phyloP scores from a whole-genome alignment of 2,888 invertebrate genomes.

The Petrolisthes cinctipes region DNA sequence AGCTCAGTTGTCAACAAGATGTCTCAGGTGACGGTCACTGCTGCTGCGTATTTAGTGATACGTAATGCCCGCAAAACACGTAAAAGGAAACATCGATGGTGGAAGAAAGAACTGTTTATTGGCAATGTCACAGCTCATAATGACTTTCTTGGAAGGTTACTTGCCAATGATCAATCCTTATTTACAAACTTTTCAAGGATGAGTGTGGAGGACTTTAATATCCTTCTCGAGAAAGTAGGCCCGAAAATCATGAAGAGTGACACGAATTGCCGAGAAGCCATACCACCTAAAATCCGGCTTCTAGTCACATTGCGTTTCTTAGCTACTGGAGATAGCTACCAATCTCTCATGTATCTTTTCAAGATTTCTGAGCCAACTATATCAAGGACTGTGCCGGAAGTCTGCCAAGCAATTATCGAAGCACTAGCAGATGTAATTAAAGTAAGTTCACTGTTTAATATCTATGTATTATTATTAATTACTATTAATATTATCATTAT shows the following conservation, averaged over 20 bases:
- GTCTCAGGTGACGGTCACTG: no score
- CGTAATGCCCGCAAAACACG: no score
- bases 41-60: no score
- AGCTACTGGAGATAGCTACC: slow-evolving; percentile 16
- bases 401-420: no score
- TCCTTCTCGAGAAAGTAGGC: no score
- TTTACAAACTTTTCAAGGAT: slow-evolving; percentile 23
- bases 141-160: slow-evolving; percentile 10
- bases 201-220: no score
- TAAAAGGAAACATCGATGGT: neutral
- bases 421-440: no score
- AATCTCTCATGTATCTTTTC: slow-evolving; percentile 15
- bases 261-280: slow-evolving; percentile 5
- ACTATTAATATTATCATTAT: no score
- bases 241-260: neutral
- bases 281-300: slow-evolving; percentile 16
- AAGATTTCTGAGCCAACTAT: neutral
- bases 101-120: slow-evolving; percentile 8
- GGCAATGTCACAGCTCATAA: slow-evolving; percentile 8
- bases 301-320: slow-evolving; percentile 12
- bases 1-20: no score
- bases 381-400: no score
- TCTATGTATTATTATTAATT: no score
- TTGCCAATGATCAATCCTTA: neutral
- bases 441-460: no score